Base-by-base conservation (phyloP, 2,797 vertebrate species). In the Bovichtus variegatus region DNA sequence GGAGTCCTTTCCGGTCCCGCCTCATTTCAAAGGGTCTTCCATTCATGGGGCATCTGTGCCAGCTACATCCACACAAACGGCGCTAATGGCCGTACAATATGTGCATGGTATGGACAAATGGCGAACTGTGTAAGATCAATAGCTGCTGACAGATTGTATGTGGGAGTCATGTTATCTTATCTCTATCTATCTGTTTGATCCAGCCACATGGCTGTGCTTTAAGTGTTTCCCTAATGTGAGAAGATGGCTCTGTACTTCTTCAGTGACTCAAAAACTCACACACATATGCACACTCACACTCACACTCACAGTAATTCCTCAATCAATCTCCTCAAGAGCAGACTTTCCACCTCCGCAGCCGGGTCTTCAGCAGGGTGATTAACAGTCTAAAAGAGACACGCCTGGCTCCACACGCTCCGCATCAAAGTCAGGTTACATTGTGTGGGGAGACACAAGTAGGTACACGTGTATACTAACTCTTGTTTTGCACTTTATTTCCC, bases 41-140 rank as follows among this genome's bases (percentile, higher is more conserved):
- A 94, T 94, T 95, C 95, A 96, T 95, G 79, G 80, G 82, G 62
- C 44, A 72, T 82, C 68, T 81, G 85, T 90, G 93, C 92, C 92
- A 94, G 82, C 65, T 74, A 76, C 80, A 71, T 71, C 61, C 76
- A 64, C 87, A 76, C 82, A 73, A 47, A 76, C 60, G 70, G 74
- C 9, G 15, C 50, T 86, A 76, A 90, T 84, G 62, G 66, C 7
- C 5, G 18, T 19, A 53, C 70, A 82, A 78, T 76, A 78, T 55
- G 78, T 70, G 50, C 58, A 59, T 11, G 70, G 53, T 64, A 66
- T 19, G 55, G 69, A 72, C 54, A 41, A 27, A 61, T 53, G 54
- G 25, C 1, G 11, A 55, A 60, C n/a, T 40, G 64, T 23, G 3
- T 40, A 2, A 51, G 75, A 93, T 85, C 66, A 57, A 90, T 87